Evolutionary conservation across 2,113 vertebrate genomes (phyloP).

Genomic region (Neomonachus schauinslandi): DNA sequence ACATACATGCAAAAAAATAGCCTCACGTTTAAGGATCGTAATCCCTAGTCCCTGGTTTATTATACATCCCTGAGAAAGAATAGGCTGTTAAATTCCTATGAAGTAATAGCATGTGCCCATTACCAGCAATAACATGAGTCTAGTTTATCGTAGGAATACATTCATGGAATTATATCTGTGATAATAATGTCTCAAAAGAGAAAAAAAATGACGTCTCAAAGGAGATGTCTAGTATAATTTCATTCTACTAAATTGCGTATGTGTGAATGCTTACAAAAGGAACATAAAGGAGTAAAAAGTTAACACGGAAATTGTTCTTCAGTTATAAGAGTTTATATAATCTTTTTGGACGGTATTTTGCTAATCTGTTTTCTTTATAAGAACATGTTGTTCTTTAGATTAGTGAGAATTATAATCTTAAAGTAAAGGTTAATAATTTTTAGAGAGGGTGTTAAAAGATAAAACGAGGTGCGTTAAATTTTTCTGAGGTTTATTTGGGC

Average conservation of each 20-base stretch:
- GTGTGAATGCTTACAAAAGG: not conserved
- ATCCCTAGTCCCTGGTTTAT: not conserved
- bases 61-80: not conserved
- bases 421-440: not conserved
- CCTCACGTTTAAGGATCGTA: not conserved
- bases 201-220: not conserved
- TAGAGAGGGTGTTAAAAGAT: not conserved
- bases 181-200: not conserved
- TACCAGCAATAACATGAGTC: not conserved
- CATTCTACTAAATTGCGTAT: not conserved
- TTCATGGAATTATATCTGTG: not conserved
- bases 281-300: not conserved
- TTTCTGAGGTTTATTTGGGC: not conserved
- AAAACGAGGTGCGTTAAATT: fast-evolving
- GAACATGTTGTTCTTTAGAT: not conserved
- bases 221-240: not conserved
- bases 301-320: not conserved
- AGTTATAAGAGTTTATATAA: not conserved
- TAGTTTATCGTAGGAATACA: not conserved
- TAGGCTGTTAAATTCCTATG: not conserved
- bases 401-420: not conserved
- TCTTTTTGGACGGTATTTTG: not conserved
- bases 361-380: not conserved
- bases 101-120: fast-evolving
- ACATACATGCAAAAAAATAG: not conserved